phyloP scores from a whole-genome alignment of 1,140 invertebrate species.

The Drosophila dunni region DNA sequence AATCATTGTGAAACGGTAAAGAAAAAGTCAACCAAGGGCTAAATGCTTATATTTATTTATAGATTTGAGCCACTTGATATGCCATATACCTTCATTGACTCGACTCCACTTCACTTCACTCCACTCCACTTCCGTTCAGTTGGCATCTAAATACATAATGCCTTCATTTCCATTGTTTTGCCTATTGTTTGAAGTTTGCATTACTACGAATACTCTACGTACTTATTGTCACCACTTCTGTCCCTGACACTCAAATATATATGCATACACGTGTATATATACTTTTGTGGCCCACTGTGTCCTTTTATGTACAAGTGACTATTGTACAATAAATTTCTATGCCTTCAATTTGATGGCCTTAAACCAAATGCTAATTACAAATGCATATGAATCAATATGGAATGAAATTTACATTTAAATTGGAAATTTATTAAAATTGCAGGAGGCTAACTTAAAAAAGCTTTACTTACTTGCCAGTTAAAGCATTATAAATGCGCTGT shows the following conservation, averaged over 20 bases:
- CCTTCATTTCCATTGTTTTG: constrained; percentile 16
- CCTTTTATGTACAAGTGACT: background rate
- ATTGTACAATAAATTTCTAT: constrained; percentile 11
- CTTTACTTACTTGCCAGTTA: too few relatives aligned
- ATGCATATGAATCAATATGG: constrained; percentile 64
- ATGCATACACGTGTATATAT: background rate
- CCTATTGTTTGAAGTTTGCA: constrained; percentile 24
- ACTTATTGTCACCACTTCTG: background rate
- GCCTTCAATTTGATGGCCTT: constrained; percentile 51
- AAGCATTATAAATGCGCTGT: too few relatives aligned
- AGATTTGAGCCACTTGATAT: constrained; percentile 36
- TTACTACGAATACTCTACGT: constrained; percentile 9
- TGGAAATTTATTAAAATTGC: constrained; percentile 32
- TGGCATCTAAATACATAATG: background rate
- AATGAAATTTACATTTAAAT: constrained; percentile 44
- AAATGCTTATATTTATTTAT: constrained; percentile 53
- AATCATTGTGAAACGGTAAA: constrained; percentile 16
- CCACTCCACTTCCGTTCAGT: background rate
- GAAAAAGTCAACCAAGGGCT: constrained; percentile 19
- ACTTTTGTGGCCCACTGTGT: background rate
- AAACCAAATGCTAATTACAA: constrained; percentile 63
- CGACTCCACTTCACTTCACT: background rate
- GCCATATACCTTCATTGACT: background rate
- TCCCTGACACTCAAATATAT: background rate
- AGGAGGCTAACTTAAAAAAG: background rate